Evolutionary conservation across 2,888 invertebrate genomes (phyloP).

Genomic region (Tigriopus californicus): DNA sequence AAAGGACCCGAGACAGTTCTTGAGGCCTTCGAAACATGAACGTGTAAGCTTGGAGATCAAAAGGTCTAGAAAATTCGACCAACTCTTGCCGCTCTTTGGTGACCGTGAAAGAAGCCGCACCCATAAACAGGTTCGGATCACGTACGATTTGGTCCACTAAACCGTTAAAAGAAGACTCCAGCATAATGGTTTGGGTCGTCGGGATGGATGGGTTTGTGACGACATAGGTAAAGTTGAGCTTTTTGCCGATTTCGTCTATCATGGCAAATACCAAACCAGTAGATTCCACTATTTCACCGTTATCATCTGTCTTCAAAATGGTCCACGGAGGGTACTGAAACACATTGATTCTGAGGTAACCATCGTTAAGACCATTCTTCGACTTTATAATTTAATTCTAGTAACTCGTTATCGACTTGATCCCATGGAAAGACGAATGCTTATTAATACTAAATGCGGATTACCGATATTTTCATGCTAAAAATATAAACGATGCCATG

Average conservation of each 20-base stretch:
- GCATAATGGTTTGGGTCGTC: conserved; percentile 19
- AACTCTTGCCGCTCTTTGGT: conserved; percentile 31
- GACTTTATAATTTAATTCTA: background rate
- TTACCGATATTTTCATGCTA: background rate
- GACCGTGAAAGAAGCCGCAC: conserved; percentile 38
- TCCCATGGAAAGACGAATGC: too few species aligned
- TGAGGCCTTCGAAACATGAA: conserved; percentile 58
- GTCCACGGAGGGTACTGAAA: conserved; percentile 76
- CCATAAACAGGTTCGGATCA: conserved; percentile 32
- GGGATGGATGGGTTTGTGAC: conserved; percentile 21
- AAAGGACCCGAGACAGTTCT: conserved; percentile 56
- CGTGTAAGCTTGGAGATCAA: conserved; percentile 57
- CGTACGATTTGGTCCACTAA: conserved; percentile 34
- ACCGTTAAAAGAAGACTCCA: conserved; percentile 23
- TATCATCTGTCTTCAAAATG: conserved; percentile 34
- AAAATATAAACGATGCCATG: too few species aligned
- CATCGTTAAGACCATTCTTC: too few species aligned
- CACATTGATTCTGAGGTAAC: too few species aligned
- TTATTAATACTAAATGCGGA: background rate
- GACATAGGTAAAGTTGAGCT: conserved; percentile 51
- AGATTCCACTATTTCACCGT: conserved; percentile 38
- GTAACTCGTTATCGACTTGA: background rate
- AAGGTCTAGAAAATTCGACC: conserved; percentile 56
- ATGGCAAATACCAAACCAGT: conserved; percentile 60
- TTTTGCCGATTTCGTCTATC: conserved; percentile 48